These are phyloP conservation scores for Nephrotoma guestfalica DNA, from an alignment of 2,888 invertebrate species.

Conservation along the genomic window DNA sequence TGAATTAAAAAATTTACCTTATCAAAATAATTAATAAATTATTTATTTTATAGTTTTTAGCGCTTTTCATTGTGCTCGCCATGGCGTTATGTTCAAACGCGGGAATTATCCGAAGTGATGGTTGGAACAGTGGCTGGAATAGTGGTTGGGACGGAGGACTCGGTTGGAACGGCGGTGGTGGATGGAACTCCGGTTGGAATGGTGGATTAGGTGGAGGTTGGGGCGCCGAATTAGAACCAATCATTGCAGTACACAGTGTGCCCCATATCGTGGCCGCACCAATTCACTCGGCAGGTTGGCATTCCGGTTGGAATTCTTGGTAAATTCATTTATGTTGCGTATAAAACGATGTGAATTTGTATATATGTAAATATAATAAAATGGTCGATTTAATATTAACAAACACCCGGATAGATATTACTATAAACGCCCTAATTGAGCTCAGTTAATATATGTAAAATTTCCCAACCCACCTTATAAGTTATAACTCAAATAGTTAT, in stretches of 20 bases:
- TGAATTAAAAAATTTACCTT: not conserved
- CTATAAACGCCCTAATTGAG: not conserved
- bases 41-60: not conserved
- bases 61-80: not conserved
- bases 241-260: not conserved
- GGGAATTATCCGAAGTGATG: not conserved
- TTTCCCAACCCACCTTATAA: not conserved
- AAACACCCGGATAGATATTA: not conserved
- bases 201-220: not conserved
- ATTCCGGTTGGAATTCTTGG: not conserved
- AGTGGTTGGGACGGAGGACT: not conserved
- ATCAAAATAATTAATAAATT: not conserved
- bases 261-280: too few relatives aligned
- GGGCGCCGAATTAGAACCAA: not conserved
- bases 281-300: not conserved
- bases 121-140: not conserved
- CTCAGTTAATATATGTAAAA: not conserved
- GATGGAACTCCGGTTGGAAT: not conserved
- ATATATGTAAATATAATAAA: not conserved
- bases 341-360: not conserved
- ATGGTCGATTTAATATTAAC: not conserved
- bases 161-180: not conserved
- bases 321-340: not conserved
- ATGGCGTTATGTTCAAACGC: not conserved
- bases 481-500: not conserved